Base-by-base conservation (phyloP, 2,888 invertebrate species). In the Drosophila cyrtoloma region DNA sequence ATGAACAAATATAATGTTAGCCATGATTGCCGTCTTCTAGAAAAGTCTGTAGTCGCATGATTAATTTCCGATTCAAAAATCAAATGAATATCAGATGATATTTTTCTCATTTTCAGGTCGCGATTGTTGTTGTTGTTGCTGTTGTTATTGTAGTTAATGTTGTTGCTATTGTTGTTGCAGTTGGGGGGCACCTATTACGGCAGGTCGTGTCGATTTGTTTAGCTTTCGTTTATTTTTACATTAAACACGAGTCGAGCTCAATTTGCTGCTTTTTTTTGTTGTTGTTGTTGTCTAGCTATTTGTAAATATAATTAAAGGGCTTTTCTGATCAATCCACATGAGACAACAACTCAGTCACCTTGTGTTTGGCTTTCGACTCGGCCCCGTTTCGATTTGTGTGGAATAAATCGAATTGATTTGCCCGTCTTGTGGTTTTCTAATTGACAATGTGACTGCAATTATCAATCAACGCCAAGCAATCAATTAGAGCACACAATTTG, bases 151-250 rank as follows among this genome's bases (percentile, higher is more conserved):
- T 14, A 10, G 10, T n/a, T 42, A 19, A n/a, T n/a, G 5, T 44
- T 44, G 2, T 26, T 26, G 26, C 9, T 47, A 10, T 26, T 16
- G 16, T 47, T 26, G 44, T 44, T 44, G 47, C 16, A n/a, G 44
- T 22, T 12, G 12, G n/a, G n/a, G n/a, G n/a, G 10, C 19, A 42
- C n/a, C 42, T 58, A 64, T 74, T 77, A 78, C 56, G 63, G 78
- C 74, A 77, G 77, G 78, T 78, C 77, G 62, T 50, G 79, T 60
- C 68, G 58, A 22, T 32, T 32, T 28, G 51, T 28, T 30, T 37
- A 53, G 42, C 61, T 62, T 53, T 64, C 62, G 56, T 51, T 47
- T 63, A 51, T 60, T 52, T 51, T 62, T 9, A 33, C 39, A 62
- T 51, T 39, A 50, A 56, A 63, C 65, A 19, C 19, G 16, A 28